A percentile compares a stretch with the other conserved stretches of the same genome.
phyloP scores from a whole-genome alignment of 2,888 invertebrate species.

The Blastobasis adustella region DNA sequence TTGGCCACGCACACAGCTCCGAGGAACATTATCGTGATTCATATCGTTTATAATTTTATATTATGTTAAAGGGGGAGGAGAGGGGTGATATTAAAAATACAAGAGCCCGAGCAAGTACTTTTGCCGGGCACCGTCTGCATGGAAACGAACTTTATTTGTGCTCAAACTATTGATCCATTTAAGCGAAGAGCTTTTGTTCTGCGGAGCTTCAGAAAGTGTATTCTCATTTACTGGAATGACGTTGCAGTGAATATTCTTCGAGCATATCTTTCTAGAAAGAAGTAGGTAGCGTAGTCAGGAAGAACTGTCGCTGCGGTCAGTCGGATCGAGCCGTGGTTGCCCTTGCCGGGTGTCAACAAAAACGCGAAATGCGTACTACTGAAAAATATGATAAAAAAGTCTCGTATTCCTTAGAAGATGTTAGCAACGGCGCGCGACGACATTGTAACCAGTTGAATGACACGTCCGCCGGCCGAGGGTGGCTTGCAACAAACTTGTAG shows the following conservation, averaged over 20 bases:
- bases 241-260: too few relatives aligned
- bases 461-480: constrained; percentile 7
- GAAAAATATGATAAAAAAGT: too few relatives aligned
- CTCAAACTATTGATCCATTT: constrained; percentile 57
- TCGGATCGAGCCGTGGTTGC: too few relatives aligned
- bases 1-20: constrained; percentile 64
- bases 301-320: too few relatives aligned
- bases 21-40: constrained; percentile 71
- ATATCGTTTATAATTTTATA: constrained; percentile 74
- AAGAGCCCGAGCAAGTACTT: constrained; percentile 55
- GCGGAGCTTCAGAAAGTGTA: too few relatives aligned
- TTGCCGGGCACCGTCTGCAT: constrained; percentile 52
- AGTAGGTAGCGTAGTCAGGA: too few relatives aligned
- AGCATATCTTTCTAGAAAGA: too few relatives aligned
- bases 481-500: constrained; percentile 26
- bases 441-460: constrained; percentile 11
- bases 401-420: too few relatives aligned
- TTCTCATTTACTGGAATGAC: too few relatives aligned
- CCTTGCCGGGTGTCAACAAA: too few relatives aligned
- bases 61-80: constrained; percentile 64
- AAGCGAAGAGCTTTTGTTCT: constrained; percentile 2
- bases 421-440: too few relatives aligned
- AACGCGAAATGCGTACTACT: too few relatives aligned
- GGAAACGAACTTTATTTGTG: constrained; percentile 64
- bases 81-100: constrained; percentile 68